Conservation (phyloP, 2,113 vertebrate genomes). For the Etheostoma cragini region DNA sequence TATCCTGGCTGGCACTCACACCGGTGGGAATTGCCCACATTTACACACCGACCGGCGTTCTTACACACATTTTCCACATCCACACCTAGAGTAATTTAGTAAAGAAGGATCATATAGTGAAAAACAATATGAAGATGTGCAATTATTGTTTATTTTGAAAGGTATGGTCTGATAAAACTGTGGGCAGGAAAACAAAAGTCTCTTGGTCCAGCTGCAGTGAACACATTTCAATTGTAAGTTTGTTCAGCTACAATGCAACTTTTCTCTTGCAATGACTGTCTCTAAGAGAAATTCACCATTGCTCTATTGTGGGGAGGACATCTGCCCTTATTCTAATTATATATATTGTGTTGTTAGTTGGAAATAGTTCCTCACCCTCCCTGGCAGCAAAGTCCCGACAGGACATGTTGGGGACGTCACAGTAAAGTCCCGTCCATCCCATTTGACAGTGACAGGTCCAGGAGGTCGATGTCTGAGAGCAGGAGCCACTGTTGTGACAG, state of each 20-base stretch:
- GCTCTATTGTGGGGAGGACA: background rate
- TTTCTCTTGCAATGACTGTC: background rate
- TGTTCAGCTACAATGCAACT: background rate
- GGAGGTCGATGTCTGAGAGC: conserved; percentile 85
- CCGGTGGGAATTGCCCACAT: conserved; percentile 85
- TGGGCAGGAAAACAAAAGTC: background rate
- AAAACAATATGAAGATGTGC: background rate
- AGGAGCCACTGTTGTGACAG: conserved; percentile 89
- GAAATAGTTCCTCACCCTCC: conserved; percentile 78
- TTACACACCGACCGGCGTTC: conserved; percentile 86
- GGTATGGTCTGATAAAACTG: background rate
- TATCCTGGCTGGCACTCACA: conserved; percentile 91
- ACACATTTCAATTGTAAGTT: background rate
- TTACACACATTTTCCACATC: conserved; percentile 86
- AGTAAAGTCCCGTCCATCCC: conserved; percentile 91
- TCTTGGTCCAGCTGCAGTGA: background rate
- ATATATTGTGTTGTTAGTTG: background rate
- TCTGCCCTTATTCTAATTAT: background rate
- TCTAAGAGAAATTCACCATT: background rate
- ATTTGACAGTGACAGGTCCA: conserved; percentile 86
- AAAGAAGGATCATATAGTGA: background rate
- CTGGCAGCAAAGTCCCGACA: conserved; percentile 86
- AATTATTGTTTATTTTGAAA: background rate
- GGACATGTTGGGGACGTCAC: conserved; percentile 90
- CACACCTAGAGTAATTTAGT: conserved; percentile 75